A percentile compares a stretch with the other conserved stretches of the same genome.
phyloP scores from a whole-genome alignment of 2,888 invertebrate genomes.

The Dromius quadrimaculatus region DNA sequence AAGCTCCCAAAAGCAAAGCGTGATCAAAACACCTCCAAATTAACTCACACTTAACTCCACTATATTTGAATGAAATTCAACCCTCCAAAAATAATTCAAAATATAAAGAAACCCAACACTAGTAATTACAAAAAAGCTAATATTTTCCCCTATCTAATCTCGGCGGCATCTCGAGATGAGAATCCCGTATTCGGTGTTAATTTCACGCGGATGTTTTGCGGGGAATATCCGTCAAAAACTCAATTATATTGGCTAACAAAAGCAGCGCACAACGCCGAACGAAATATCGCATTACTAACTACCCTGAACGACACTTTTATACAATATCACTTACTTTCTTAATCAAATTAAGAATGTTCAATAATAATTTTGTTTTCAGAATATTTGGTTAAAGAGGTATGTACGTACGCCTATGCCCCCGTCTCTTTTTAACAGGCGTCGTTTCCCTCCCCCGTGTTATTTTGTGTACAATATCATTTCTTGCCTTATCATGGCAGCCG shows the following conservation, averaged over 20 bases:
- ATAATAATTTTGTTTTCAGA: no score
- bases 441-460: conserved; percentile 59
- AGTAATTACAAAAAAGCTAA: neutral
- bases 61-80: no score
- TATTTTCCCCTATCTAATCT: neutral
- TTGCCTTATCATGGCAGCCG: conserved; percentile 66
- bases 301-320: conserved; percentile 3
- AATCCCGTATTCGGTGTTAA: neutral
- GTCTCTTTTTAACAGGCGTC: conserved; percentile 36
- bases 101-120: neutral
- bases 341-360: no score
- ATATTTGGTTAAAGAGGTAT: no score
- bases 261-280: neutral
- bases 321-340: conserved; percentile 40
- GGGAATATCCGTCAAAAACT: conserved; percentile 29
- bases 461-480: conserved; percentile 67
- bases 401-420: conserved; percentile 13
- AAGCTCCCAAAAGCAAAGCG: no score
- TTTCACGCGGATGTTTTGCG: neutral
- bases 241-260: conserved; percentile 7
- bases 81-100: no score
- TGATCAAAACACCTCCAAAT: no score
- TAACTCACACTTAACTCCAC: no score
- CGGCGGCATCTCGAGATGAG: neutral
- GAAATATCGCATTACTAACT: conserved; percentile 9